Evolutionary conservation across 2,797 vertebrate genomes (phyloP), one percentile per base, ranked within the genome.

Genomic region (Dipus sagitta): DNA sequence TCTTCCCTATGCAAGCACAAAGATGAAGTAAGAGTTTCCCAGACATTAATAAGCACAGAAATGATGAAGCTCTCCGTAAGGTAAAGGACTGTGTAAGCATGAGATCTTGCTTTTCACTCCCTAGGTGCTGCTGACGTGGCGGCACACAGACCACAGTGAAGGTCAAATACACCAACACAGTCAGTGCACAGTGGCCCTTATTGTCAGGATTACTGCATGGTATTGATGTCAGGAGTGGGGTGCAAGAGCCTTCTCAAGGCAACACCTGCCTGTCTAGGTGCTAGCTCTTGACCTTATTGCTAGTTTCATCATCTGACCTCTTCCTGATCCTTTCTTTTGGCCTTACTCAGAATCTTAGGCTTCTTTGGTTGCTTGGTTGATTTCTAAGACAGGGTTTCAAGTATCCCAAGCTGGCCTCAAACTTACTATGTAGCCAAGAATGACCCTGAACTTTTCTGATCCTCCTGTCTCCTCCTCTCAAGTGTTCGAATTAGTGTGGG

Each of bases 231-330:
- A 52, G 71, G 58, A 3, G 28, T 5, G 30, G 30, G 67, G 4
- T 0, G 17, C 26, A 79, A 74, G 68, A 24, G 52, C 86, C 20
- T n/a, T 26, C 79, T 38, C 47, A 26, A 74, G 58, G 74, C 80
- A 75, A 42, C 84, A 60, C 38, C 60, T 84, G 82, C 77, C 92
- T 70, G 81, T 72, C 68, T 80, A 85, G 68, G 34, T 52, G 4
- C 70, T 72, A 42, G 86, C 70, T 67, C 72, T 12, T 58, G 60
- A 34, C 42, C 72, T 38, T 42, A 54, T 38, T 47, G 47, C 47
- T 93, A 87, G 30, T 91, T 47, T 91, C 67, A 58, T 64, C 52
- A 52, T 54, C 58, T 70, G 58, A 34, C 64, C 47, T 58, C 58
- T 32, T 83, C 89, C 38, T 34, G 47, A 79, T 71, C 14, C 62